Evolutionary conservation across 2,888 invertebrate species (phyloP).

Genomic region (Macaria notata): DNA sequence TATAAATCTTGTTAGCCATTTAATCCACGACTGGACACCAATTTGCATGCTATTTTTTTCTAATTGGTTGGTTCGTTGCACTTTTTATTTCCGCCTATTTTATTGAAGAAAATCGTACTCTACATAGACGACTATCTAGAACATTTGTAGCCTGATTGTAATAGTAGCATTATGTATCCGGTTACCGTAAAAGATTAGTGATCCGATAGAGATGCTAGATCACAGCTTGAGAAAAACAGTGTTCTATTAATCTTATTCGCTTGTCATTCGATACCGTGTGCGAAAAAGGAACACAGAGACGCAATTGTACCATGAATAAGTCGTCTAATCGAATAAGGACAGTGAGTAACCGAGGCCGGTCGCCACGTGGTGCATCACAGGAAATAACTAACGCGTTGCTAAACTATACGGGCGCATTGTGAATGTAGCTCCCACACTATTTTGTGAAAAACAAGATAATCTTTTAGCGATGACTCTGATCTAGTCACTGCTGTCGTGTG

Average conservation of each 20-base stretch:
- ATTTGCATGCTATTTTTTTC: constrained; percentile 15
- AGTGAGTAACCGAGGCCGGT: constrained; percentile 45
- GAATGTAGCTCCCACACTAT: constrained; percentile 11
- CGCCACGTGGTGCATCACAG: constrained; percentile 50
- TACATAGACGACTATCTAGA: constrained; percentile 1
- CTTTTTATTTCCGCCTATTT: neutral
- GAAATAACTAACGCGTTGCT: constrained; percentile 55
- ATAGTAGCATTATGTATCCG: constrained; percentile 11
- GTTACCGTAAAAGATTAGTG: constrained; percentile 21
- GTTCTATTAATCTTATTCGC: constrained; percentile 16
- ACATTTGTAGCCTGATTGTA: constrained; percentile 5
- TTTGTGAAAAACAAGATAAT: constrained; percentile 13
- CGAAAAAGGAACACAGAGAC: constrained; percentile 26
- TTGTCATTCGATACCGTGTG: constrained; percentile 23
- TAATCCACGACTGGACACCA: constrained; percentile 9
- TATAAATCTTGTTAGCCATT: constrained; percentile 13
- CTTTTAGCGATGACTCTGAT: constrained; percentile 8
- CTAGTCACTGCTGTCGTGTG: neutral
- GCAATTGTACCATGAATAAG: constrained; percentile 41
- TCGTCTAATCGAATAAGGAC: constrained; percentile 34
- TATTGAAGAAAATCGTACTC: neutral
- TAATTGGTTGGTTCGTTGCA: constrained; percentile 13
- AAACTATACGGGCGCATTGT: constrained; percentile 36
- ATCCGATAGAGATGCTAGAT: constrained; percentile 11
- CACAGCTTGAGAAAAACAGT: constrained; percentile 13